Percentiles rank a stretch among this genome's conserved stretches.
phyloP scores from a whole-genome alignment of 2,797 vertebrate species.

The Paramormyrops hopkinsi region DNA sequence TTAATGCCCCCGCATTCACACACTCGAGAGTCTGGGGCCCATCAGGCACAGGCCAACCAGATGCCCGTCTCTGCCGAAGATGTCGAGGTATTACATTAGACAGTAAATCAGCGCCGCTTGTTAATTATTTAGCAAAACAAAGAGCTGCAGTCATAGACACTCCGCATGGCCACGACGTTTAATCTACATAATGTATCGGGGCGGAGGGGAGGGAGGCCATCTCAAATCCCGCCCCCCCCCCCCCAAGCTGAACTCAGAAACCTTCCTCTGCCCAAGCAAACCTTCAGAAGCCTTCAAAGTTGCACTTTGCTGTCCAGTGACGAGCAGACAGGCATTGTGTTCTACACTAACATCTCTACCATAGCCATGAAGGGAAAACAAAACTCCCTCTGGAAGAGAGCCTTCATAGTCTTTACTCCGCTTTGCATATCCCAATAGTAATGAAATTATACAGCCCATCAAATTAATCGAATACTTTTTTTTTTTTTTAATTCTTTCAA shows the following conservation, averaged over 20 bases:
- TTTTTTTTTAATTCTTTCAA: neutral
- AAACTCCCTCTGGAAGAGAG: slow-evolving; percentile 25
- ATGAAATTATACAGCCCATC: slow-evolving; percentile 8
- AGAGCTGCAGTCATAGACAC: slow-evolving; percentile 53
- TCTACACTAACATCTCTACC: slow-evolving; percentile 22
- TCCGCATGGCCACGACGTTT: slow-evolving; percentile 46
- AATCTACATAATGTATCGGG: slow-evolving; percentile 56
- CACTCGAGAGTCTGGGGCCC: slow-evolving; percentile 42
- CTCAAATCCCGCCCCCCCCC: neutral
- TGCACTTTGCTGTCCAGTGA: slow-evolving; percentile 25
- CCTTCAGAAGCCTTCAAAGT: slow-evolving; percentile 24
- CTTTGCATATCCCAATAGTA: neutral
- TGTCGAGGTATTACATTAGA: slow-evolving; percentile 51
- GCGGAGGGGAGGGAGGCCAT: slow-evolving; percentile 26
- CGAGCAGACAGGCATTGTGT: slow-evolving; percentile 25
- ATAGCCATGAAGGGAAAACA: slow-evolving; percentile 50
- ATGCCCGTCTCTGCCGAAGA: slow-evolving; percentile 41
- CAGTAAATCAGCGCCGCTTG: slow-evolving; percentile 52
- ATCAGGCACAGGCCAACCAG: slow-evolving; percentile 36
- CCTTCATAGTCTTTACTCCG: neutral
- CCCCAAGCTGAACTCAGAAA: slow-evolving; percentile 19
- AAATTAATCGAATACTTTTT: slow-evolving; percentile 1
- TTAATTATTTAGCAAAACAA: slow-evolving; percentile 60
- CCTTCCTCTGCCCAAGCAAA: slow-evolving; percentile 39
- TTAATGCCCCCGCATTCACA: slow-evolving; percentile 46